Conservation (phyloP, 2,888 invertebrate genomes). For the Neoascia interrupta region DNA sequence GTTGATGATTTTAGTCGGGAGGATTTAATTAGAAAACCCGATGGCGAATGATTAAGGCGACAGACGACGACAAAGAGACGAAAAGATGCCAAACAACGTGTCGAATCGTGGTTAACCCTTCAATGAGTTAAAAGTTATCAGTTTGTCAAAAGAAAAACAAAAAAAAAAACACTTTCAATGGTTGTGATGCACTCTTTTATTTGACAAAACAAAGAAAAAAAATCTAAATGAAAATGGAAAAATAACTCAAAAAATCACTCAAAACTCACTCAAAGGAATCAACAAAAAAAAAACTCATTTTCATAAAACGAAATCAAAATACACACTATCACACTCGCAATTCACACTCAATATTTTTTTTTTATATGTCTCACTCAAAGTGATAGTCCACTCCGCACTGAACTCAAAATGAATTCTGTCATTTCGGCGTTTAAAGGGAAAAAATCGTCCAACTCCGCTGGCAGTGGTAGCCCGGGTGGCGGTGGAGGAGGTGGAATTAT, state of each 20-base stretch:
- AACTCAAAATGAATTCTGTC: slow-evolving; percentile 79
- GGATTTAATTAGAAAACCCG: slow-evolving; percentile 38
- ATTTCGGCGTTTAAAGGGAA: slow-evolving; percentile 79
- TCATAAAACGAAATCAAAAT: too few relatives aligned
- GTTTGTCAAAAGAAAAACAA: too few relatives aligned
- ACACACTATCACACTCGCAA: too few relatives aligned
- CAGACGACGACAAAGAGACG: too few relatives aligned
- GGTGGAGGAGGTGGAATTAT: slow-evolving; percentile 45
- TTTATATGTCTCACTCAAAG: slow-evolving; percentile 64
- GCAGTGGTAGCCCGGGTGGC: slow-evolving; percentile 26
- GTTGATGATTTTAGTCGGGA: too few relatives aligned
- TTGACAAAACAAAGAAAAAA: too few relatives aligned
- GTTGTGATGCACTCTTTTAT: slow-evolving; percentile 60
- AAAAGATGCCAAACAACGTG: too few relatives aligned
- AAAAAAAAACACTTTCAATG: slow-evolving; percentile 28
- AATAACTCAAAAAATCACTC: slow-evolving; percentile 48
- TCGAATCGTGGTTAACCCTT: too few relatives aligned
- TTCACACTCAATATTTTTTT: slow-evolving; percentile 51
- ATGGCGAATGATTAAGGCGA: slow-evolving; percentile 48
- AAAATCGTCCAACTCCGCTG: slow-evolving; percentile 71
- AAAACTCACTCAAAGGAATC: slow-evolving; percentile 24
- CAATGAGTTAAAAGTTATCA: too few relatives aligned
- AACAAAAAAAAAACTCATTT: slow-evolving; percentile 9
- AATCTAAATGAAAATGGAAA: too few relatives aligned
- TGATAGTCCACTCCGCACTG: slow-evolving; percentile 41